These are phyloP conservation scores for Microplitis demolitor DNA, from an alignment of 1,140 invertebrate genomes.

Conservation along the genomic window DNA sequence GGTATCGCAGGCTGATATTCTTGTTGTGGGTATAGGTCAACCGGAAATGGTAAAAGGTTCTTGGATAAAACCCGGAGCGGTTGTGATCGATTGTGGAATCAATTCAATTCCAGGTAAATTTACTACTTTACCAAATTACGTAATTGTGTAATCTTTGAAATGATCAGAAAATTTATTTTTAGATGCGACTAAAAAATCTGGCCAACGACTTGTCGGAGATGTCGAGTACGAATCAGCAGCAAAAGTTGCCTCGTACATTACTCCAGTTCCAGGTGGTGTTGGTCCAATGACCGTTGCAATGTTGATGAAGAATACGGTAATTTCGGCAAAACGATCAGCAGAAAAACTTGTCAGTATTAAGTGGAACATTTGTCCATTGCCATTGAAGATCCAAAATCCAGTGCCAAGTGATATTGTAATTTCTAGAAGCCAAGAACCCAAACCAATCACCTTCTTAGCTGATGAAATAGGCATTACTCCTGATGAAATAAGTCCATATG, in stretches of 20 bases:
- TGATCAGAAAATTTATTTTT: conserved; percentile 27
- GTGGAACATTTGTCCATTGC: conserved; percentile 72
- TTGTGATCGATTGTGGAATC: conserved; percentile 99
- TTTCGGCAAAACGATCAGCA: conserved; percentile 74
- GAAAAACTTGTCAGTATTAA: conserved; percentile 60
- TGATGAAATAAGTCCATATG: conserved; percentile 88
- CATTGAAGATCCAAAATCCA: conserved; percentile 66
- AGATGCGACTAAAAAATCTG: conserved; percentile 85
- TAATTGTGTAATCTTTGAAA: not conserved
- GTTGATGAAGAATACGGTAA: conserved; percentile 94
- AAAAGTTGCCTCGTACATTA: conserved; percentile 85
- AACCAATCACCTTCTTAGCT: conserved; percentile 79
- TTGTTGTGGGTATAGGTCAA: conserved; percentile 94
- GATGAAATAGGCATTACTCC: conserved; percentile 83
- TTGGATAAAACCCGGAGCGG: conserved; percentile 97
- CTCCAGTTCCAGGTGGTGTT: conserved; percentile 97
- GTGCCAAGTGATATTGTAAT: conserved; percentile 91
- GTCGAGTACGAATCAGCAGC: conserved; percentile 85
- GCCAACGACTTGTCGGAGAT: conserved; percentile 91
- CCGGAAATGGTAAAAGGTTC: conserved; percentile 90
- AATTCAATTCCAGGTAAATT: conserved; percentile 85
- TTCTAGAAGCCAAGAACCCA: conserved; percentile 85
- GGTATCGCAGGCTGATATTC: conserved; percentile 81
- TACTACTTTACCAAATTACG: not conserved
- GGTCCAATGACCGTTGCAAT: conserved; percentile 99